Evolutionary conservation across 2,888 invertebrate genomes (phyloP).

Genomic region (Meganola albula): DNA sequence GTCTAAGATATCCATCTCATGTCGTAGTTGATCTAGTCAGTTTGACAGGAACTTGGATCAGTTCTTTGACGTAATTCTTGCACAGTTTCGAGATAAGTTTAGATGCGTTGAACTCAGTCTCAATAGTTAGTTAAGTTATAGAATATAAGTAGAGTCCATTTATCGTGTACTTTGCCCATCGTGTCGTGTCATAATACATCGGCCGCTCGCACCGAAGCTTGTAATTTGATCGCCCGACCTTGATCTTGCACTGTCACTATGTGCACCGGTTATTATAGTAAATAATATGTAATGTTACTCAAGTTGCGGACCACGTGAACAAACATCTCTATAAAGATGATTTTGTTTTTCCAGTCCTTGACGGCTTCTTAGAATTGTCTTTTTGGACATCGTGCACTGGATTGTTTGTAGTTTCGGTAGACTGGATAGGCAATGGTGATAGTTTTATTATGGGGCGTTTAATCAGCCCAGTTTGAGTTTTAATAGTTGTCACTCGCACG

Average conservation of each 20-base stretch:
- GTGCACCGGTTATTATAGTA: neutral
- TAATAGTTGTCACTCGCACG: conserved; percentile 4
- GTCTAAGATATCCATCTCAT: conserved; percentile 5
- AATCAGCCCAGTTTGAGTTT: conserved; percentile 2
- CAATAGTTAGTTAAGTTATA: conserved; percentile 7
- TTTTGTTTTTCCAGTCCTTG: neutral
- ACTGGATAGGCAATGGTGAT: conserved; percentile 1
- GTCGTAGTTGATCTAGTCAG: conserved; percentile 1
- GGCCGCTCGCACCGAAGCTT: conserved; percentile 5
- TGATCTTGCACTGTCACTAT: neutral
- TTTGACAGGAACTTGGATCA: conserved; percentile 3
- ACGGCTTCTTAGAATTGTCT: neutral
- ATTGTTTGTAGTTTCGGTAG: neutral
- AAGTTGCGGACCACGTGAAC: neutral
- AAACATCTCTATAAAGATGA: too few relatives aligned
- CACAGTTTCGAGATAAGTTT: conserved; percentile 2
- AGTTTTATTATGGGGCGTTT: conserved; percentile 6
- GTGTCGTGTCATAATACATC: conserved; percentile 7
- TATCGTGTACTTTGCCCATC: conserved; percentile 8
- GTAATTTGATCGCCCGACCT: conserved; percentile 4
- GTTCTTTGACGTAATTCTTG: neutral
- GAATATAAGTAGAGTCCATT: conserved; percentile 7
- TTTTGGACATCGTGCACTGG: neutral
- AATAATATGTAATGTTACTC: neutral
- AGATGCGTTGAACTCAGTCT: neutral